Conservation (phyloP, 1,140 invertebrate species). For the Drosophila murphyi region DNA sequence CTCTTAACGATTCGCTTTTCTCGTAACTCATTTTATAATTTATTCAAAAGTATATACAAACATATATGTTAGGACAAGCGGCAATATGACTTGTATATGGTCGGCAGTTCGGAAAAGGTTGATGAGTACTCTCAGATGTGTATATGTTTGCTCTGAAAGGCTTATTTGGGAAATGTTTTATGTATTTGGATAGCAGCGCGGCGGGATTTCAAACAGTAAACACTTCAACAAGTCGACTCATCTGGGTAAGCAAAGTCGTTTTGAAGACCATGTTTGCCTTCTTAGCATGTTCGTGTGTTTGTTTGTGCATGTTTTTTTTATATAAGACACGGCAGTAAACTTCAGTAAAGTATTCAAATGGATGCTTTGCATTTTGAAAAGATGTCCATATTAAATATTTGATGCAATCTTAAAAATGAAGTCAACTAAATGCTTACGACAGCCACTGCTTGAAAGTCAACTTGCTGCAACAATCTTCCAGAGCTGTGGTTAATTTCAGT, state of each 20-base stretch:
- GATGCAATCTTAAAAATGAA: constrained; percentile 33
- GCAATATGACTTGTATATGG: background rate
- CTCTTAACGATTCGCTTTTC: background rate
- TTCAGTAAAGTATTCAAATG: constrained; percentile 50
- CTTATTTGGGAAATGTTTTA: constrained; percentile 51
- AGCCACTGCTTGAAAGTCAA: constrained; percentile 1
- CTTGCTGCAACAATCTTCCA: background rate
- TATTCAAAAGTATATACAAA: background rate
- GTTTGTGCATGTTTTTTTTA: constrained; percentile 27
- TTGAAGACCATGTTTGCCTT: constrained; percentile 20
- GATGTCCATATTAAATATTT: constrained; percentile 29
- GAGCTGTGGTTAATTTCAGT: constrained; percentile 12
- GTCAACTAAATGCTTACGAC: constrained; percentile 8
- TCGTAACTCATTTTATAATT: background rate
- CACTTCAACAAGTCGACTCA: constrained; percentile 70
- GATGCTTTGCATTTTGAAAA: background rate
- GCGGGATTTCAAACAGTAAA: constrained; percentile 59
- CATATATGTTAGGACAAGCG: background rate
- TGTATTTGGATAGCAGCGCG: constrained; percentile 49
- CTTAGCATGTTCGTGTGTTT: constrained; percentile 16
- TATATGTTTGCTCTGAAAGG: constrained; percentile 6
- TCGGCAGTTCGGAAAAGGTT: constrained; percentile 6
- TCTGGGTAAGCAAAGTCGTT: constrained; percentile 20
- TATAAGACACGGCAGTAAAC: constrained; percentile 57
- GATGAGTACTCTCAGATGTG: background rate